Conservation (phyloP, 1,140 invertebrate genomes). For the Temnothorax nylanderi region DNA sequence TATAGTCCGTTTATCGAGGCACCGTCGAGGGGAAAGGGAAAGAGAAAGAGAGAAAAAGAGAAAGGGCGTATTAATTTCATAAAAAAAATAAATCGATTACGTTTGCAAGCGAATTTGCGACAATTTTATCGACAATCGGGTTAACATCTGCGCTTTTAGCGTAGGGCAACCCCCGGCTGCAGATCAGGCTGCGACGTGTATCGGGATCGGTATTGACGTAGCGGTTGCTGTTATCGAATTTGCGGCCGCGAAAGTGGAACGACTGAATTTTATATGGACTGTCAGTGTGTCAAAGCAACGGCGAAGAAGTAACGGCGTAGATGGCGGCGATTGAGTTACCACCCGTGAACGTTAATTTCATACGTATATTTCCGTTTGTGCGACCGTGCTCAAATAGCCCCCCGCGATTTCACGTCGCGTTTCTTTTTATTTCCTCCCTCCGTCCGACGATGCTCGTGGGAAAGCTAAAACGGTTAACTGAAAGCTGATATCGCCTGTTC, state of each 20-base stretch:
- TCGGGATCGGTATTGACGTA: constrained; percentile 53
- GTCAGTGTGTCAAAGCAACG: constrained; percentile 49
- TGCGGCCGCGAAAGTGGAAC: constrained; percentile 54
- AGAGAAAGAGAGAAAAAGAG: background rate
- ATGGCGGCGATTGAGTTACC: constrained; percentile 48
- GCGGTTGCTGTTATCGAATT: constrained; percentile 54
- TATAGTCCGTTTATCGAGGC: background rate
- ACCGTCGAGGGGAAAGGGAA: background rate
- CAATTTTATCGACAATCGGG: constrained; percentile 52
- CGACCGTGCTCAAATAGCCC: background rate
- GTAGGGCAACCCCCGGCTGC: background rate
- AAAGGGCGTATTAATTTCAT: constrained; percentile 33
- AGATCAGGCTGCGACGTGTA: constrained; percentile 35
- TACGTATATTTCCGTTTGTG: constrained; percentile 33
- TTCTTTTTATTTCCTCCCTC: constrained; percentile 12
- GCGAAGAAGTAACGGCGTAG: constrained; percentile 29
- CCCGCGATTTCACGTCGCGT: background rate
- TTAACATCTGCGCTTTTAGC: constrained; percentile 52
- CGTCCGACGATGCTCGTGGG: constrained; percentile 40
- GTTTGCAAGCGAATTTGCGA: constrained; percentile 18
- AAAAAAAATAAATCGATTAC: constrained; percentile 29
- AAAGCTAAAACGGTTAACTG: constrained; percentile 42
- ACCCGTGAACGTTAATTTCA: constrained; percentile 42
- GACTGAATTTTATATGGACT: constrained; percentile 55
- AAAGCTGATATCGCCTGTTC: constrained; percentile 11